These are phyloP conservation scores for Sorex maritimensis DNA, from an alignment of 2,797 vertebrate genomes.

Conservation along the genomic window DNA sequence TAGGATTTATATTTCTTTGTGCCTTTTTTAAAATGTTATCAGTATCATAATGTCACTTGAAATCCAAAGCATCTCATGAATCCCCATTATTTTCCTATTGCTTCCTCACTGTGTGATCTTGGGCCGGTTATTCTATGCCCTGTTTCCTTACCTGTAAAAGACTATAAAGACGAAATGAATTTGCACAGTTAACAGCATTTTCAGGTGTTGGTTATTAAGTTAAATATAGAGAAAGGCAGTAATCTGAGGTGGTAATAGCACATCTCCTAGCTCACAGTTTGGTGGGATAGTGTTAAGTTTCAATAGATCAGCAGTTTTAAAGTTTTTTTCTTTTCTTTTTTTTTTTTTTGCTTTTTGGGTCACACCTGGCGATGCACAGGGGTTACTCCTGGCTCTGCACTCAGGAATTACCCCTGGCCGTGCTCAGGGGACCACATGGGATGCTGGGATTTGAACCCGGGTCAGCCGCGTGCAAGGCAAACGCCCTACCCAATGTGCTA, in stretches of 20 bases:
- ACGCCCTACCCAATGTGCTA: no score
- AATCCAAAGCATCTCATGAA: slow-evolving; percentile 56
- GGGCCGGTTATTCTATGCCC: slow-evolving; percentile 22
- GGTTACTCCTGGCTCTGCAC: no score
- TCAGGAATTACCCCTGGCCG: no score
- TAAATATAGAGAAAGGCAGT: slow-evolving; percentile 17
- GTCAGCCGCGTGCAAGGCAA: no score
- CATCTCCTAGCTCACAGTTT: slow-evolving; percentile 16
- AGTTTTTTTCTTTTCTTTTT: neutral
- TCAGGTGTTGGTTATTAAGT: slow-evolving; percentile 7
- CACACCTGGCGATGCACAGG: no score
- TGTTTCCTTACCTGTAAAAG: slow-evolving; percentile 60
- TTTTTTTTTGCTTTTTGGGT: no score
- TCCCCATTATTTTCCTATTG: slow-evolving; percentile 17
- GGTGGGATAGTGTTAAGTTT: neutral
- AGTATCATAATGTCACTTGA: neutral
- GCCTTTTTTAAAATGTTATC: slow-evolving; percentile 8
- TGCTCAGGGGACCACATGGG: no score
- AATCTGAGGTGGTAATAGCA: neutral
- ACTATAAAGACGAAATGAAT: neutral
- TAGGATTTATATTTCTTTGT: slow-evolving; percentile 23
- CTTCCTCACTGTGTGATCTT: slow-evolving; percentile 7
- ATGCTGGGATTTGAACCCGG: no score
- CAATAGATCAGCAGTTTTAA: neutral
- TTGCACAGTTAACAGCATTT: slow-evolving; percentile 26